Conservation (phyloP, 2,113 vertebrate genomes). For the Elgaria multicarinata region DNA sequence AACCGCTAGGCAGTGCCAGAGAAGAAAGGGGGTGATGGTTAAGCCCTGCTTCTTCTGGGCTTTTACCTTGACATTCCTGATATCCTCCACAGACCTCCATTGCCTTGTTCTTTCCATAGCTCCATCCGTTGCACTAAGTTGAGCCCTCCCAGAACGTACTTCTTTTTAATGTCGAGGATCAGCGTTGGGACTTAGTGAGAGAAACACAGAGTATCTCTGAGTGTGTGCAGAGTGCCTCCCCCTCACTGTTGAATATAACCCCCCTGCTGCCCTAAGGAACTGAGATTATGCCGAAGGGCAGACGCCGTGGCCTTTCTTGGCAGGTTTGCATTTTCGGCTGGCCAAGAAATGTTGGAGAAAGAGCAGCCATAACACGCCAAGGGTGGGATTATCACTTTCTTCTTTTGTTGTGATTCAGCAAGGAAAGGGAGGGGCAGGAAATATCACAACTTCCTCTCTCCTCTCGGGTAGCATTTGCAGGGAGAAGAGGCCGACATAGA, state of each 20-base stretch:
- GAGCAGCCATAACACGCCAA: neutral
- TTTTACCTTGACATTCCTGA: too few species aligned
- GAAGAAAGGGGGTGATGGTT: neutral
- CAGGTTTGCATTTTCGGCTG: neutral
- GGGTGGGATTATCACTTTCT: neutral
- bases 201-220: neutral
- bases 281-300: neutral
- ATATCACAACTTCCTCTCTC: neutral
- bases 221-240: neutral
- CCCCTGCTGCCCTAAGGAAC: neutral
- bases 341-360: neutral
- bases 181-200: neutral
- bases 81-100: neutral
- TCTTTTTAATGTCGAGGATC: too few species aligned
- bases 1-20: too few species aligned
- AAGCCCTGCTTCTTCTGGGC: neutral
- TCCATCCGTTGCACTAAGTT: neutral
- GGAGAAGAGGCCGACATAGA: neutral
- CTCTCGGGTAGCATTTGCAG: neutral
- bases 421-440: slow-evolving; percentile 25
- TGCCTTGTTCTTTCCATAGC: neutral
- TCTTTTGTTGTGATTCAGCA: slow-evolving; percentile 7
- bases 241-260: neutral
- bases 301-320: neutral
- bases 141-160: neutral